Conservation (phyloP, 2,797 vertebrate genomes). For the Erpetoichthys calabaricus region DNA sequence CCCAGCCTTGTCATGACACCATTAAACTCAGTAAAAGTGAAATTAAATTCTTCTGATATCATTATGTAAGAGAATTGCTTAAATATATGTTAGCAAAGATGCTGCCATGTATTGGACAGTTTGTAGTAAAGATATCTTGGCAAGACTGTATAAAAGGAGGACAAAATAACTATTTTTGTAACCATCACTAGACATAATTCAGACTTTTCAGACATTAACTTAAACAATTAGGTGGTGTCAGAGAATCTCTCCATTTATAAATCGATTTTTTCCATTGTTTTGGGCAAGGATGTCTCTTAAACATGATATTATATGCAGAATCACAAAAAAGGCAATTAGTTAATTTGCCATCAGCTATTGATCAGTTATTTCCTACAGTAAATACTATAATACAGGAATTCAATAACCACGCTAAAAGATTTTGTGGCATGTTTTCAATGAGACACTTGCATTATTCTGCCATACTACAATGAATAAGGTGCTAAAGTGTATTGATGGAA, state of each 20-base stretch:
- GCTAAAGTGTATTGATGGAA: neutral
- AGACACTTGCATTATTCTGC: neutral
- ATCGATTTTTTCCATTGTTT: neutral
- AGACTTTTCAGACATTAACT: constrained; percentile 20
- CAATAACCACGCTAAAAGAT: neutral
- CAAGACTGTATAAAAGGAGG: neutral
- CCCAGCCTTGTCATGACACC: no score
- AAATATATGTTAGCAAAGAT: no score
- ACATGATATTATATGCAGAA: constrained; percentile 28
- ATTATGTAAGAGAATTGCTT: no score
- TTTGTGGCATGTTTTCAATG: neutral
- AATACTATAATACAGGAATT: constrained; percentile 23
- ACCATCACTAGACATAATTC: neutral
- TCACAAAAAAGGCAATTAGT: constrained; percentile 34
- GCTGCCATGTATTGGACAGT: no score
- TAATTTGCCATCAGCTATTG: constrained; percentile 34
- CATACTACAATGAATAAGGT: neutral
- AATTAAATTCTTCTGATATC: no score
- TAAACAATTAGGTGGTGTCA: constrained; percentile 6
- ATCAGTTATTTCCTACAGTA: constrained; percentile 35
- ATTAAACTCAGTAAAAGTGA: no score
- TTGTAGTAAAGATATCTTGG: no score
- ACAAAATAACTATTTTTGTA: neutral
- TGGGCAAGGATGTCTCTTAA: constrained; percentile 27
- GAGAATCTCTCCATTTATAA: neutral